Percentiles rank a stretch among this genome's conserved stretches.
These are phyloP conservation scores for Neodiprion lecontei DNA, from an alignment of 1,140 invertebrate species.

Conservation along the genomic window DNA sequence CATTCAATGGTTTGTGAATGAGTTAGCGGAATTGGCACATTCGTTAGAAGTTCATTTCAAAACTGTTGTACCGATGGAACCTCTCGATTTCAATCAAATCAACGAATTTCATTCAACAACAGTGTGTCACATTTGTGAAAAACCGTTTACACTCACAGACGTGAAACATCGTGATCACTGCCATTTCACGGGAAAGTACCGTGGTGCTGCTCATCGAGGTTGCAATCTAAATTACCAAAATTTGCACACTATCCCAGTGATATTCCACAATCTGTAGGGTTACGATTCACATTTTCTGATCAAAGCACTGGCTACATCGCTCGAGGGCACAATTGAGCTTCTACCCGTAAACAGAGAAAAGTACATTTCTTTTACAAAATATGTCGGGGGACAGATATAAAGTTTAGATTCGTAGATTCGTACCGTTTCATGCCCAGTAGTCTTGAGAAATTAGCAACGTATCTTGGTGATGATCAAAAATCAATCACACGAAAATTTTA, in stretches of 20 bases:
- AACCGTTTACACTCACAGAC: constrained; percentile 17
- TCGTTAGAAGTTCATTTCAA: constrained; percentile 29
- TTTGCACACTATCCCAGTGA: constrained; percentile 35
- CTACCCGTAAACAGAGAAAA: constrained; percentile 35
- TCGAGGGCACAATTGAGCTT: constrained; percentile 20
- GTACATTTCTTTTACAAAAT: constrained; percentile 36
- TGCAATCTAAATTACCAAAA: constrained; percentile 51
- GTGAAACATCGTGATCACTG: constrained; percentile 32
- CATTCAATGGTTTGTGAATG: constrained; percentile 36
- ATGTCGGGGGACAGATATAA: too few relatives aligned
- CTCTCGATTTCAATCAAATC: constrained; percentile 28
- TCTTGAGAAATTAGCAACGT: too few relatives aligned
- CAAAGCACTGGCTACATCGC: constrained; percentile 20
- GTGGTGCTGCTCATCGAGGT: constrained; percentile 41
- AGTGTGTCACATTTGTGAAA: constrained; percentile 44
- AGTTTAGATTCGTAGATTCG: too few relatives aligned
- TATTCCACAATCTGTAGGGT: constrained; percentile 49
- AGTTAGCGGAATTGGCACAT: constrained; percentile 27
- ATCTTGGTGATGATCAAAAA: too few relatives aligned
- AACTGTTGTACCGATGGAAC: constrained; percentile 27
- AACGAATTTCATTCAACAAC: constrained; percentile 13
- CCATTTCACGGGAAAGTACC: constrained; percentile 46
- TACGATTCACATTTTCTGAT: constrained; percentile 43
- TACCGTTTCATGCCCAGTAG: too few relatives aligned
- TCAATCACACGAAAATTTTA: too few relatives aligned